Conservation (phyloP, 1,140 invertebrate genomes). For the Conus ventricosus region DNA sequence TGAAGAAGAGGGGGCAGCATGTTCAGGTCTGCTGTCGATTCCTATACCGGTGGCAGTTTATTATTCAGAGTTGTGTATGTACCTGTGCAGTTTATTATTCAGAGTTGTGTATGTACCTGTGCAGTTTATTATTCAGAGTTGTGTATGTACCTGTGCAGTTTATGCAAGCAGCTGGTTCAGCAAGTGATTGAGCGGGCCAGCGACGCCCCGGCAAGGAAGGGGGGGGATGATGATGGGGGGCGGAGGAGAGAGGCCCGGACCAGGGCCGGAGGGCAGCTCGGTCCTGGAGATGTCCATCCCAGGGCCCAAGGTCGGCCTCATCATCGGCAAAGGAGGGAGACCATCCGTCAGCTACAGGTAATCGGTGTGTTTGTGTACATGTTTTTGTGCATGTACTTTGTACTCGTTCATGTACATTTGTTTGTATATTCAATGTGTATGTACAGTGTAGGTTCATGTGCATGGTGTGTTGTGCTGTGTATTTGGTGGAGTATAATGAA, state of each 20-base stretch:
- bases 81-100: neutral
- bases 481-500: too few species aligned
- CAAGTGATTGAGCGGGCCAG: slow-evolving; percentile 69
- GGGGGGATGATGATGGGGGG: slow-evolving; percentile 35
- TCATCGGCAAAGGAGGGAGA: slow-evolving; percentile 98
- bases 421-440: too few species aligned
- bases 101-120: neutral
- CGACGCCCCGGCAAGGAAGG: slow-evolving; percentile 38
- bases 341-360: slow-evolving; percentile 95
- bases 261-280: slow-evolving; percentile 69
- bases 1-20: too few species aligned
- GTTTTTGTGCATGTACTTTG: neutral
- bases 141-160: slow-evolving; percentile 71
- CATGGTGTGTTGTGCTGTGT: too few species aligned
- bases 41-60: too few species aligned
- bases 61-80: too few species aligned
- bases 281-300: slow-evolving; percentile 96
- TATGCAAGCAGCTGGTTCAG: slow-evolving; percentile 87
- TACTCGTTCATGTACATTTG: too few species aligned
- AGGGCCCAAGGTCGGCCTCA: slow-evolving; percentile 96
- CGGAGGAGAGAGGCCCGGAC: neutral
- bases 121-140: too few species aligned
- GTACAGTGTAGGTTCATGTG: too few species aligned
- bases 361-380: neutral
- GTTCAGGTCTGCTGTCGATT: too few species aligned